These are phyloP conservation scores for Apus apus DNA, from an alignment of 2,113 vertebrate species.

Conservation along the genomic window DNA sequence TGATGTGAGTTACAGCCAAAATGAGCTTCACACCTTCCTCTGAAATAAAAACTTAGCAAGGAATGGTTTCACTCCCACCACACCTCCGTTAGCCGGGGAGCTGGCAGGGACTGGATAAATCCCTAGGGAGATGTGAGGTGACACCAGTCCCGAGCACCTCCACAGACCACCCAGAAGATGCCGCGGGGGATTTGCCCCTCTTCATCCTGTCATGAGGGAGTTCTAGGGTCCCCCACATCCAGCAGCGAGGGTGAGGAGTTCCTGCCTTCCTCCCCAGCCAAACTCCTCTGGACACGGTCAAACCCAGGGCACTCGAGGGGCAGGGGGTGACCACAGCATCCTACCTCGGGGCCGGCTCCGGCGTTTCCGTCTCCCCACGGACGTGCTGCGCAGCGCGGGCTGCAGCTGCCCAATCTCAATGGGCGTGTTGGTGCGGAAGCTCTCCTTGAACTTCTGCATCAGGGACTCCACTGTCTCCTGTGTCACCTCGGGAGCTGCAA, in stretches of 20 bases:
- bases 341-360: constrained; percentile 88
- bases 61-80: rapidly evolving
- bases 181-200: background rate
- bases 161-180: background rate
- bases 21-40: background rate
- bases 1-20: background rate
- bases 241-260: background rate
- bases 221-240: rapidly evolving
- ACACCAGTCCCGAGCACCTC: background rate
- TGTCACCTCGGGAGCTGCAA: constrained; percentile 83
- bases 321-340: background rate
- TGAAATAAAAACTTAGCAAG: background rate
- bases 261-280: background rate
- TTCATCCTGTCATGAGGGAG: background rate
- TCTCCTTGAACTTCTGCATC: constrained; percentile 98
- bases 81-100: rapidly evolving
- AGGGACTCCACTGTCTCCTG: constrained; percentile 93
- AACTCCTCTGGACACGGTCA: rapidly evolving
- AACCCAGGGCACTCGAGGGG: rapidly evolving
- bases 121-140: rapidly evolving
- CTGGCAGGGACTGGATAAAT: background rate
- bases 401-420: constrained; percentile 93
- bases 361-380: constrained; percentile 85
- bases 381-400: constrained; percentile 83
- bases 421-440: constrained; percentile 90